These are phyloP conservation scores for Orientallactaga sibirica DNA, from an alignment of 2,797 vertebrate species.

Conservation along the genomic window DNA sequence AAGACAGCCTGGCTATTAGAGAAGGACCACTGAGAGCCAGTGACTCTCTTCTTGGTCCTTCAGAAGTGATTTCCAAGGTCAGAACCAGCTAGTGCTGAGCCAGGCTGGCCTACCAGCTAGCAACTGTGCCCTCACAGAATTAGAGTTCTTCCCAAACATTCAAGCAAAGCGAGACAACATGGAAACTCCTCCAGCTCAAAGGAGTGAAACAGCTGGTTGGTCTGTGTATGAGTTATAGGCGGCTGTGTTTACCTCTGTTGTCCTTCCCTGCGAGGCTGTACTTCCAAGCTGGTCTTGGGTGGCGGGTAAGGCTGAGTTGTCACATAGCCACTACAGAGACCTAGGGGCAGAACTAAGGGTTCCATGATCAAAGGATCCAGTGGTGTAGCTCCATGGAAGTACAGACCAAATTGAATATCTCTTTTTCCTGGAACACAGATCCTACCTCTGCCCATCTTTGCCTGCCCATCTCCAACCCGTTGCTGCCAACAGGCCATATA, in stretches of 20 bases:
- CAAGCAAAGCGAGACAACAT: slow-evolving; percentile 65
- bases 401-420: neutral
- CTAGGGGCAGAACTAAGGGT: neutral
- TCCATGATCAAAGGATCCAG: neutral
- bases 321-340: neutral
- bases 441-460: neutral
- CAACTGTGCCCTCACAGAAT: slow-evolving; percentile 22
- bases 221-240: slow-evolving; percentile 78
- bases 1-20: neutral
- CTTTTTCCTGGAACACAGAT: neutral
- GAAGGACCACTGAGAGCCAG: neutral
- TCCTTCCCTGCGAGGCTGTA: slow-evolving; percentile 59
- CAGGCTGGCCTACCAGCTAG: neutral
- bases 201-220: slow-evolving; percentile 55
- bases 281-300: neutral
- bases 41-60: neutral
- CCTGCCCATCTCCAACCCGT: neutral
- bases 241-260: slow-evolving; percentile 15
- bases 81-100: neutral
- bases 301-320: neutral
- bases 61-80: neutral
- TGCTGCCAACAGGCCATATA: neutral
- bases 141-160: neutral
- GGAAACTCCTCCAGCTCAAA: slow-evolving; percentile 77
- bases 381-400: neutral